Conservation (phyloP, 2,888 invertebrate genomes). For the Myathropa florea region DNA sequence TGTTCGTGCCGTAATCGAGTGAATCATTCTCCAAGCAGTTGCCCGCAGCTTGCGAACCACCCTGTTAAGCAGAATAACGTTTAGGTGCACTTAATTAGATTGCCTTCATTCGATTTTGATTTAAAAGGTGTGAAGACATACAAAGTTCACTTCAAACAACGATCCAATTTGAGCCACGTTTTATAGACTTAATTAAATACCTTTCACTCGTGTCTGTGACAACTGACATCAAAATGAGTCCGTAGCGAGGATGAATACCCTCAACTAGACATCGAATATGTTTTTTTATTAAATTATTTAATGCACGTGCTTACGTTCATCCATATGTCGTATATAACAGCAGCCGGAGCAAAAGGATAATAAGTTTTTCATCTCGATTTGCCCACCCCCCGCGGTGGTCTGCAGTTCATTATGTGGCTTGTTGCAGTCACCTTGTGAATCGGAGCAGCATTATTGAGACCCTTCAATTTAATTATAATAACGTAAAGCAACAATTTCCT, state of each 20-base stretch:
- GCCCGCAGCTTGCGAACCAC: no score
- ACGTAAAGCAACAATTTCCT: slow-evolving; percentile 70
- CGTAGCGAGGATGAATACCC: neutral
- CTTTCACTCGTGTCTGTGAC: slow-evolving; percentile 62
- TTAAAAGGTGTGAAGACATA: no score
- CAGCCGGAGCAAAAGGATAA: neutral
- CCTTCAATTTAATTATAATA: slow-evolving; percentile 71
- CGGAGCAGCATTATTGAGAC: slow-evolving; percentile 61
- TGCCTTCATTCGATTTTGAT: no score
- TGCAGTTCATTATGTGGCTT: slow-evolving; percentile 46
- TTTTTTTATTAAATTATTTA: no score
- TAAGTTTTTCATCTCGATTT: neutral
- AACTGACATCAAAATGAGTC: slow-evolving; percentile 39
- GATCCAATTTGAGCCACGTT: slow-evolving; percentile 68
- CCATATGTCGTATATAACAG: neutral
- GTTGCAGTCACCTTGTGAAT: slow-evolving; percentile 45
- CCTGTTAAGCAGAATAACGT: no score
- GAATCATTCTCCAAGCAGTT: no score
- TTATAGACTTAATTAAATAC: slow-evolving; percentile 72
- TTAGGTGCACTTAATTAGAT: no score
- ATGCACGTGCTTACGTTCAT: no score
- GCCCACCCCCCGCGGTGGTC: neutral
- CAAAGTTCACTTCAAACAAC: no score
- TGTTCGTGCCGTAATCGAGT: no score
- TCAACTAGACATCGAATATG: neutral